These are phyloP conservation scores for Okapia johnstoni DNA, from an alignment of 2,113 vertebrate genomes.

Conservation along the genomic window DNA sequence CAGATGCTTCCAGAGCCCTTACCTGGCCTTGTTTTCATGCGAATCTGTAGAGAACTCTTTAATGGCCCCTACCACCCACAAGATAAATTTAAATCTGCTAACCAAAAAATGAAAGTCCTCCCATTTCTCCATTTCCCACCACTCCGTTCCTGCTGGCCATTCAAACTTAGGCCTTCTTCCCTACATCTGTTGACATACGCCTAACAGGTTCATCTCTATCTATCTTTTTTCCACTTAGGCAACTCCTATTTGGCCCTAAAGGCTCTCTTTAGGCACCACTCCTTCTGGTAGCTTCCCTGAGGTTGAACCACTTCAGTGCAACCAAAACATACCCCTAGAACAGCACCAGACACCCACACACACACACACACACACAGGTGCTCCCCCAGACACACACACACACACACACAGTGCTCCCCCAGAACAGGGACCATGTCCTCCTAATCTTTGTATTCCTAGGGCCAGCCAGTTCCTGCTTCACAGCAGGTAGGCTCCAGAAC, in stretches of 20 bases:
- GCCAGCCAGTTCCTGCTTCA: not conserved
- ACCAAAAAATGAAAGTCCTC: not conserved
- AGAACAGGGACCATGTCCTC: not conserved
- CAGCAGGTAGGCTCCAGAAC: not conserved
- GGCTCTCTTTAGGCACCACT: not conserved
- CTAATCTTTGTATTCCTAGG: not conserved
- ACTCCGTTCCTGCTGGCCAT: not conserved
- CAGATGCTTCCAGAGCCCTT: not conserved
- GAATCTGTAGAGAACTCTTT: not conserved
- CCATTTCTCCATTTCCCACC: not conserved
- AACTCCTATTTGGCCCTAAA: not conserved
- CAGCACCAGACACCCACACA: fast-evolving
- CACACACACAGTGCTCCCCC: not conserved
- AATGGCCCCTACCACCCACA: not conserved
- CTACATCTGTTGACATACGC: not conserved
- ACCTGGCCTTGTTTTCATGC: not conserved
- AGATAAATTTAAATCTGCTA: slow-evolving; percentile 6
- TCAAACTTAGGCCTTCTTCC: not conserved
- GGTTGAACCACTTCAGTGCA: not conserved
- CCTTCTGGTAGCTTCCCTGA: not conserved
- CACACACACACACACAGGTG: not conserved
- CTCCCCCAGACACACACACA: not conserved
- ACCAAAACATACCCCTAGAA: not conserved
- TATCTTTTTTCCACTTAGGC: not conserved
- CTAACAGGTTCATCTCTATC: not conserved